phyloP scores from a whole-genome alignment of 2,797 vertebrate genomes.

The Siniperca obscura region DNA sequence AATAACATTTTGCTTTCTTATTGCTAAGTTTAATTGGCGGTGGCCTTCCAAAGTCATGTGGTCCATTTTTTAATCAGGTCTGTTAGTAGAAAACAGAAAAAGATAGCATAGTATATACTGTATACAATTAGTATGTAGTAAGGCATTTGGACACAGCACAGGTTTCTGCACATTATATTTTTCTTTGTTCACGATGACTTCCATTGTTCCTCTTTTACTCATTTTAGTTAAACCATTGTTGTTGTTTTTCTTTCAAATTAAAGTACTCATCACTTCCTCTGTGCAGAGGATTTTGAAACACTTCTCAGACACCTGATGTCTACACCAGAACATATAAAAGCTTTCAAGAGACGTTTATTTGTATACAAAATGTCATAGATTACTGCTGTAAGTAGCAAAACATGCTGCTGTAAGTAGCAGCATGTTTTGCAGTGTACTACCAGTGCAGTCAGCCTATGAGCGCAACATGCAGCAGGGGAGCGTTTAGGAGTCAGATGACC shows the following conservation, averaged over 20 bases:
- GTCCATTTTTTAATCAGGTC: conserved; percentile 5
- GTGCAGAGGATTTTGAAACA: not conserved
- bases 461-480: conserved; percentile 32
- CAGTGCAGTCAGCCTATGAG: conserved; percentile 18
- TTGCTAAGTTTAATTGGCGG: conserved; percentile 21
- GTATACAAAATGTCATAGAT: not conserved
- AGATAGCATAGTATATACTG: not conserved
- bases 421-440: conserved; percentile 42
- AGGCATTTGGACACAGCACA: not conserved
- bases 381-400: not conserved
- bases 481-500: conserved; percentile 53
- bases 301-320: not conserved
- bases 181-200: not conserved
- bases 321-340: not conserved
- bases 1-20: conserved; percentile 38
- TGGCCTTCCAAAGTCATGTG: conserved; percentile 14
- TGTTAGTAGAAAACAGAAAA: not conserved
- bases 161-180: not conserved
- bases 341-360: not conserved
- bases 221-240: not conserved
- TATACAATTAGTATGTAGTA: not conserved
- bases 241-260: not conserved
- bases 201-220: not conserved
- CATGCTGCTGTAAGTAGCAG: no score
- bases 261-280: not conserved